Evolutionary conservation across 2,113 vertebrate species (phyloP).

Genomic region (Tichodroma muraria): DNA sequence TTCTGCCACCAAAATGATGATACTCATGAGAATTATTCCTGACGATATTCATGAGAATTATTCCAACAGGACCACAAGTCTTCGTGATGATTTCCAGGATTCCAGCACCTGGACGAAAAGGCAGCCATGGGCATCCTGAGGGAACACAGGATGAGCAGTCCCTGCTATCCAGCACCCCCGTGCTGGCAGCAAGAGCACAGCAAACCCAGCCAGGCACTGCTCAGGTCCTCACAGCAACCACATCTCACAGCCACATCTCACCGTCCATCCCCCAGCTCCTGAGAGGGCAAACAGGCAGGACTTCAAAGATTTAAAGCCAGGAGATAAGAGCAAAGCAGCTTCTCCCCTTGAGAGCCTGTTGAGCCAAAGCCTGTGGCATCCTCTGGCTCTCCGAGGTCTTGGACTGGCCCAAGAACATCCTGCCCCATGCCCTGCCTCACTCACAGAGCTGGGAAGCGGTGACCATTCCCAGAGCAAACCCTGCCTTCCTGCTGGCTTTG

Average conservation of each 20-base stretch:
- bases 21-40: neutral
- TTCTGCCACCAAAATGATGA: neutral
- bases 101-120: neutral
- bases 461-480: rapidly evolving
- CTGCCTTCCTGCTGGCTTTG: neutral
- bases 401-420: neutral
- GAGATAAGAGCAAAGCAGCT: neutral
- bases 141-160: neutral
- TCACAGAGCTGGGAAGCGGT: neutral
- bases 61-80: neutral
- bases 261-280: neutral
- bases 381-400: neutral
- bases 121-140: neutral
- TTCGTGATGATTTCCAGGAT: neutral
- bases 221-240: neutral
- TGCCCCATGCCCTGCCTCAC: rapidly evolving
- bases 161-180: neutral
- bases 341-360: neutral
- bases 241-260: neutral
- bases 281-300: neutral
- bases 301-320: neutral
- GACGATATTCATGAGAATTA: neutral
- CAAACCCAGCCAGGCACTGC: neutral
- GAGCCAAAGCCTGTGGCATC: neutral
- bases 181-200: neutral